Evolutionary conservation across 2,888 invertebrate genomes (phyloP), one percentile per base, ranked within the genome.

Genomic region (Tachina grossa): DNA sequence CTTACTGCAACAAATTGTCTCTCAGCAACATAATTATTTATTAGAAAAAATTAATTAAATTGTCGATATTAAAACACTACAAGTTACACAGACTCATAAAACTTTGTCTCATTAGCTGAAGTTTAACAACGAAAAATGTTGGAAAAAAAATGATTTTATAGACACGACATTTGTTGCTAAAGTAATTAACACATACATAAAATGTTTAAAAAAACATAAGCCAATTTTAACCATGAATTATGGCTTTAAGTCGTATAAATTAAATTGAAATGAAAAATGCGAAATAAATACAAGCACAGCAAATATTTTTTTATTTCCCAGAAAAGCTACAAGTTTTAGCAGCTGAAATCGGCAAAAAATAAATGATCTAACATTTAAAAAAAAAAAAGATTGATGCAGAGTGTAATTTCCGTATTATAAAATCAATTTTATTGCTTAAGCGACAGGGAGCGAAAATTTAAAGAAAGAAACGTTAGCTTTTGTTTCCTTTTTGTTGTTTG

Each of bases 141-240:
- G 16, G 43, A 71, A 59, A 49, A n/a, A 55, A 22, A 45, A 65
- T 13, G 9, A 16, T 9, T 22, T 41, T 16, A 13, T 51, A 69
- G 16, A 61, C 31, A 63, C 51, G 71, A 69, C 13, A 71, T 53
- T 71, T 76, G 66, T 72, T 85, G 83, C 80, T 68, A 55, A 85
- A 85, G 68, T 85, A 83, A 85, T 85, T 85, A 85, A 85, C 79
- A 85, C 83, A 85, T 76, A 85, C 83, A 85, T 85, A 76, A 74
- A 85, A 83, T 79, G 75, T 85, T 85, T 0, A 31, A 31, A 4
- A 68, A 74, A 75, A 76, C 66, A 63, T 79, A 79, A 85, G 65
- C 66, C 72, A 72, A 66, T 66, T 77, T 72, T 53, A 68, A 63
- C 61, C 71, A 80, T 80, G 76, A 83, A 76, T 85, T 85, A 83